Evolutionary conservation across 2,888 invertebrate genomes (phyloP), one percentile per base, ranked within the genome.

Genomic region (Phyto melanocephala): DNA sequence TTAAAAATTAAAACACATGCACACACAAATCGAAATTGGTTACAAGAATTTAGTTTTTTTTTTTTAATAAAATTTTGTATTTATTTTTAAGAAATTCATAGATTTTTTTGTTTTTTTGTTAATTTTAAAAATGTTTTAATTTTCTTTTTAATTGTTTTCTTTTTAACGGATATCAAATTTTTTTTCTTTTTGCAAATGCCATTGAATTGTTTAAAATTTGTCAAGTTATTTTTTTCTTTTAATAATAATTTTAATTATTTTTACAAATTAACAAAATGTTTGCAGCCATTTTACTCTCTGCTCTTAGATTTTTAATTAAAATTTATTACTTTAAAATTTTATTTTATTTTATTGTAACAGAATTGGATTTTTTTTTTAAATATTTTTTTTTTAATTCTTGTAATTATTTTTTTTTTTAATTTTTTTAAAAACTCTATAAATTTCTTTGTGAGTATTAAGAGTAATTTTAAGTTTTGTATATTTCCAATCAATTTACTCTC

Each of bases 251-350:
- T 40, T 67, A 71, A 81, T 81, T 67, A 15, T 24, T 67, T 15
- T 24, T 2, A 11, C 52, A 11, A 5, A 2, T 15, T 56, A 17
- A 11, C 15, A 28, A 56, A 56, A 15, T 67, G 37, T 47, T 22
- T 1, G 0, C 1, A 35, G 11, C 11, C 11, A 35, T 40, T 40
- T n/a, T n/a, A 11, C 8, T 37, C 8, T 37, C 11, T 37, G 3
- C 1, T 37, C 8, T 37, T 8, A 10, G 37, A 37, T 37, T 37
- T 37, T 37, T 37, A 11, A 37, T 10, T 11, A 37, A 37, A 37
- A 37, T 28, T 11, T 37, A 37, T 37, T 5, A 37, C 8, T 37
- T 37, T 37, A 33, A 33, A 83, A 77, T 85, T 86, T 84, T 72
- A 65, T 56, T 76, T 75, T 72, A 20, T 81, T 81, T 81, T 71